Percentiles rank a stretch among this genome's conserved stretches.
Evolutionary conservation across 2,113 vertebrate species (phyloP).

Genomic region (Perccottus glenii): DNA sequence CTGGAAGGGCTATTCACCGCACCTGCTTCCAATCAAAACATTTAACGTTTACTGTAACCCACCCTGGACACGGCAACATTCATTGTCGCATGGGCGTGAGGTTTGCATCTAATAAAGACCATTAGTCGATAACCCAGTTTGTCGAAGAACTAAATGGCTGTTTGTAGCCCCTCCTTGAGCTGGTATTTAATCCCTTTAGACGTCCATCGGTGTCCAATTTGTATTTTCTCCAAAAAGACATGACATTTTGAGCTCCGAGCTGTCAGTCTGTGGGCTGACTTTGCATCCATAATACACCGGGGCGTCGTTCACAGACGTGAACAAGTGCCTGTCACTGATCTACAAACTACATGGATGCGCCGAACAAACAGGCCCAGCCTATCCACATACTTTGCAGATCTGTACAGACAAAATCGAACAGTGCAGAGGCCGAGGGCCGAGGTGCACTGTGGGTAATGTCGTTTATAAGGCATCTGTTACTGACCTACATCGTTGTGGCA

Average conservation of each 20-base stretch:
- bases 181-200: conserved; percentile 41
- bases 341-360: conserved; percentile 29
- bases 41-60: conserved; percentile 50
- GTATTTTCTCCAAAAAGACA: conserved; percentile 41
- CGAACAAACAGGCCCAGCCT: background rate
- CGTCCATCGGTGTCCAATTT: conserved; percentile 33
- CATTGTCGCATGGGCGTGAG: conserved; percentile 77
- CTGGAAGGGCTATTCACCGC: background rate
- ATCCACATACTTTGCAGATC: conserved; percentile 29
- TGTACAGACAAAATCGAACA: conserved; percentile 8
- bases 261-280: conserved; percentile 80
- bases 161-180: conserved; percentile 11
- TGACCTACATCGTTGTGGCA: conserved; percentile 66
- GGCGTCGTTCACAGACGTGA: conserved; percentile 29
- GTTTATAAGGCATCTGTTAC: conserved; percentile 23
- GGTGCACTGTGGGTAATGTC: conserved; percentile 77
- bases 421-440: conserved; percentile 41
- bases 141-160: conserved; percentile 29
- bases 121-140: conserved; percentile 36
- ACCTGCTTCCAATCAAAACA: conserved; percentile 36
- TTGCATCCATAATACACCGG: conserved; percentile 80
- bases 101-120: conserved; percentile 60
- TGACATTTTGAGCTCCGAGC: conserved; percentile 66
- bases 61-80: conserved; percentile 68
- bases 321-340: conserved; percentile 35